Evolutionary conservation across 2,888 invertebrate species (phyloP), one percentile per base, ranked within the genome.

Genomic region (Papilio elwesi): DNA sequence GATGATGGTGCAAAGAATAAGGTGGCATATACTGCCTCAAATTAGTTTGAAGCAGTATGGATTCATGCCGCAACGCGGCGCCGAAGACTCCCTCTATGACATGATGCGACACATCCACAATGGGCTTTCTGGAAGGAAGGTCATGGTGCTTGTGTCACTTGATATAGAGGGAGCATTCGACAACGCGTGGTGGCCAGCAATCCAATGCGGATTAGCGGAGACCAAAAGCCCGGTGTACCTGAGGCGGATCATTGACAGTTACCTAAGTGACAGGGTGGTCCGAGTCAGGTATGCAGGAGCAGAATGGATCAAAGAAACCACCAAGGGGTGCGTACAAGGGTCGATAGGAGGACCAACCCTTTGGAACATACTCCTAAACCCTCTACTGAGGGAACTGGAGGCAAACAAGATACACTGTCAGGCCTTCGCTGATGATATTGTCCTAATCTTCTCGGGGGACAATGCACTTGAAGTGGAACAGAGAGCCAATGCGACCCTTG

Each of bases 161-260:
- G 78, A 78, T 49, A 78, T 78, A 76, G 75, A 77, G 74, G 74
- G 75, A 26, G 82, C 80, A 3, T 43, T 43, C 43, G 43, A 43
- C 6, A 43, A 43, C 9, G 43, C 43, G 43, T 43, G 43, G 43
- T 43, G 43, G 43, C 43, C 43, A 43, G 43, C 43, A 0, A 43
- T 43, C 9, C 0, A 4, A 6, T 43, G 43, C 9, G 43, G 43
- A 6, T 6, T 43, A 0, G 43, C 43, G 9, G 43, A 7, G 9
- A 43, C 43, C 43, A 7, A 43, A 7, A 5, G 43, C 43, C 43
- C 43, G 43, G 43, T 6, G 7, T 43, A 43, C 43, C 43, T 43
- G 43, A 43, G 43, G 43, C 43, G 43, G 43, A 43, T 43, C 7
- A 43, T 43, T 0, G 43, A 43, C 6, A 43, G 43, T 6, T n/a